Evolutionary conservation across 1,140 invertebrate genomes (phyloP), one percentile per base, ranked within the genome.

Genomic region (Drosophila punjabiensis): DNA sequence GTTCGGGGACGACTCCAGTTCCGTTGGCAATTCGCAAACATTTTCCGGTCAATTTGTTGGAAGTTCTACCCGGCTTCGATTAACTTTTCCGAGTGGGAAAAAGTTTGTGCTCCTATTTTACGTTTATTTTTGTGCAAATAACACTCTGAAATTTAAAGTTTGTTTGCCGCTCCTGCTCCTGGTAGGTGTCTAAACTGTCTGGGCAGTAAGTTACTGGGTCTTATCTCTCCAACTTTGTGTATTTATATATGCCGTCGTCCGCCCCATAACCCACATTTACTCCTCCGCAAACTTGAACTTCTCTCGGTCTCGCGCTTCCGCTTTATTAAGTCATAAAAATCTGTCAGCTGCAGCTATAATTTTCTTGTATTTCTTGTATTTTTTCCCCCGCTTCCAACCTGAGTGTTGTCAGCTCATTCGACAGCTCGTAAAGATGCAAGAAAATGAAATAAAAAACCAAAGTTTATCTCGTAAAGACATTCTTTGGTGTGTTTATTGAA

Each of bases 11-110:
- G 24, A 28, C 48, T 33, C 52, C 52, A 83, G 79, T 88, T 87
- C 84, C 84, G 84, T 73, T 76, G 60, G 75, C 86, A 89, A 89
- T 89, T 90, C 86, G 86, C 83, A 90, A 89, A 89, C 86, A 89
- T 89, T 89, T 89, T 89, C 86, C 86, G 86, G 79, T 89, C 86
- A 89, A 89, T 89, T 90, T 89, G 79, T 66, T 76, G 76, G 18
- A 85, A 81, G 55, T 82, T 79, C 58, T 61, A 50, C 79, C 82
- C 75, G 79, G 79, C 86, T 86, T 86, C 86, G 86, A 90, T 89
- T 90, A 89, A 89, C 86, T 89, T 89, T 86, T 75, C 76, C 55
- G 52, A 78, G 50, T 60, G 39, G 16, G 13, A 43, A 61, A 61
- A 78, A 45, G 52, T 76, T 76, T 76, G 18, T 6, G 13, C 52